Conservation (phyloP, 1,140 invertebrate species). For the Trigoniulus corallinus region DNA sequence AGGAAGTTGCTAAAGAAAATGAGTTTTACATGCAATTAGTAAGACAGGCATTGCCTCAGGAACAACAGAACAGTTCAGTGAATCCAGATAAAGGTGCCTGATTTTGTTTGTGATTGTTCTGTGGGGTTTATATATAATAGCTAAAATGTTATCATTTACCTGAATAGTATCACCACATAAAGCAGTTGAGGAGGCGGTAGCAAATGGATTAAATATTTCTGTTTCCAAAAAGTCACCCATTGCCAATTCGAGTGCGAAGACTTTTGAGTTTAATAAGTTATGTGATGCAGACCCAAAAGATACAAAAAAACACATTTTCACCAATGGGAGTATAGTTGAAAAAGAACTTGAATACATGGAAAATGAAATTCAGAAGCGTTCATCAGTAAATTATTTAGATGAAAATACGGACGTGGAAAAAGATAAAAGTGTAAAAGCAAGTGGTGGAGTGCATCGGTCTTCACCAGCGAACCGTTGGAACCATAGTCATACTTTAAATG, state of each 20-base stretch:
- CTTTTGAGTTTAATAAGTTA: conserved; percentile 2
- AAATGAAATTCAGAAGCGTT: conserved; percentile 5
- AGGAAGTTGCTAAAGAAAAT: conserved; percentile 86
- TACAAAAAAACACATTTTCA: neutral
- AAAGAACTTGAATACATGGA: conserved; percentile 19
- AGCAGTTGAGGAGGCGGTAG: neutral
- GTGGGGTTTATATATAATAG: neutral
- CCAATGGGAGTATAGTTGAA: conserved; percentile 13
- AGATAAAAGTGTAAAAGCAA: conserved; percentile 29
- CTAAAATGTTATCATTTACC: neutral
- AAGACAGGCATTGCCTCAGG: conserved; percentile 66
- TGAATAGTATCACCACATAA: neutral
- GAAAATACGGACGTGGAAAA: conserved; percentile 33
- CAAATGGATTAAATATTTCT: neutral
- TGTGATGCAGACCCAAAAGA: conserved; percentile 8
- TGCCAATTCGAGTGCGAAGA: neutral
- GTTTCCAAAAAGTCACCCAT: neutral
- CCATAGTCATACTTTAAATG: neutral
- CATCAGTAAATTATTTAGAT: conserved; percentile 36
- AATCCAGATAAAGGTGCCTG: conserved; percentile 16
- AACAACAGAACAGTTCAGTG: conserved; percentile 14
- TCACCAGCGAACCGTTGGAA: conserved; percentile 7
- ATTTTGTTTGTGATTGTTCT: neutral
- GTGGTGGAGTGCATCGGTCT: conserved; percentile 10
- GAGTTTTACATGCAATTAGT: conserved; percentile 87